Evolutionary conservation across 2,797 vertebrate species (phyloP).

Genomic region (Schizopygopsis pylzovi): DNA sequence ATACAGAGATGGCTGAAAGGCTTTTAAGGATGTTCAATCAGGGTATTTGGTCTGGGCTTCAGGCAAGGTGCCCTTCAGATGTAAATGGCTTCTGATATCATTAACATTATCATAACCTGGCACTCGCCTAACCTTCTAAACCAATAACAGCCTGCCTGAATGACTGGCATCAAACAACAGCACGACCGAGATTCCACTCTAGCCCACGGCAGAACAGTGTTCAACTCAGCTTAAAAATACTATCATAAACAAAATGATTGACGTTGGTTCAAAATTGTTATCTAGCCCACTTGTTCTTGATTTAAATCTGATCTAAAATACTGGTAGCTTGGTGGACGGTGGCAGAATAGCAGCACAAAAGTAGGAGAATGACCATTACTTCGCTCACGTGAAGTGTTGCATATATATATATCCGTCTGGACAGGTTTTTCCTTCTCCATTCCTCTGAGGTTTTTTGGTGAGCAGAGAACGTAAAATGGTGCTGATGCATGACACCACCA

Average conservation of each 20-base stretch:
- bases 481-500: constrained; percentile 34
- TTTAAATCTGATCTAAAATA: constrained; percentile 52
- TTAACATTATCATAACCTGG: constrained; percentile 49
- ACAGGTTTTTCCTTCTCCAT: constrained; percentile 2
- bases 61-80: constrained; percentile 50
- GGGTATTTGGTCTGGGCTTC: constrained; percentile 32
- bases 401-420: neutral
- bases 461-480: constrained; percentile 32
- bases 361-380: constrained; percentile 30
- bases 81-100: constrained; percentile 55
- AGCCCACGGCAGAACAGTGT: constrained; percentile 29
- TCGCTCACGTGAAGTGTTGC: neutral
- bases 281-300: constrained; percentile 58
- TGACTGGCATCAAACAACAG: constrained; percentile 58
- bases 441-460: neutral
- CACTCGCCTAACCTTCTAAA: constrained; percentile 53
- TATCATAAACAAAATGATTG: constrained; percentile 57
- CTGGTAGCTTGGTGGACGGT: neutral
- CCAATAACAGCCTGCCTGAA: constrained; percentile 52
- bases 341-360: constrained; percentile 19
- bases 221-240: constrained; percentile 32
- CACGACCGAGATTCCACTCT: constrained; percentile 32
- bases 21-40: constrained; percentile 31
- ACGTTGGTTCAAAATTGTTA: constrained; percentile 58
- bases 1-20: constrained; percentile 36